Conservation (phyloP, 1,140 invertebrate genomes). For the Temnothorax longispinosus region DNA sequence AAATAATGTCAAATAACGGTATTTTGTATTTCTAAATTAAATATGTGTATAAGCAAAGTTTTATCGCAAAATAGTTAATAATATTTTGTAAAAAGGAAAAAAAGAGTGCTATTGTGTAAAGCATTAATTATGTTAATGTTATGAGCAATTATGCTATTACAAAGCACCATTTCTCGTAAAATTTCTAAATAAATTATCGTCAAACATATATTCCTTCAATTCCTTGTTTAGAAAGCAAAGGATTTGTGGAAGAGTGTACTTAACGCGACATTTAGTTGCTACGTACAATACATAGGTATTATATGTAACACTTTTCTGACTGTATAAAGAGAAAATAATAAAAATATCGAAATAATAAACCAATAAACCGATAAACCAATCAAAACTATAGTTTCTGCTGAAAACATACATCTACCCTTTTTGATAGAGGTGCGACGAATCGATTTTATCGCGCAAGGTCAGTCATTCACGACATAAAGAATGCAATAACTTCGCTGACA, state of each 20-base stretch:
- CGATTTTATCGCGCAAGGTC: slow-evolving; percentile 9
- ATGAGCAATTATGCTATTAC: too few species aligned
- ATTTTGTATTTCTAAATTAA: slow-evolving; percentile 1
- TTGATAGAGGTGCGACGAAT: slow-evolving; percentile 27
- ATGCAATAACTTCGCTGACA: slow-evolving; percentile 36
- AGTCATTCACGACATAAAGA: slow-evolving; percentile 9
- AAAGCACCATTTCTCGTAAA: background rate
- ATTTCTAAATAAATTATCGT: background rate
- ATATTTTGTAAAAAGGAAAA: background rate
- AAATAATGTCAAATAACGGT: background rate
- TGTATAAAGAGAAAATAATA: background rate
- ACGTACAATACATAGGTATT: too few species aligned
- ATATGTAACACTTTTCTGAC: background rate
- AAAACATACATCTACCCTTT: background rate
- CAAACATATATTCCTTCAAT: too few species aligned
- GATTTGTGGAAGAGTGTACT: background rate
- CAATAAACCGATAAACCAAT: background rate
- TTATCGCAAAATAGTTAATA: background rate
- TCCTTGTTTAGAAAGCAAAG: background rate
- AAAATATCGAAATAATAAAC: background rate
- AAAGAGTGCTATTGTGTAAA: background rate
- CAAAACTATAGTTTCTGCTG: background rate
- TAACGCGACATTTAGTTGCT: background rate
- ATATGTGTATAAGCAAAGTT: background rate
- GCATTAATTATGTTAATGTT: background rate